These are phyloP conservation scores for Cyprinodon tularosa DNA, from an alignment of 2,113 vertebrate species.

Conservation along the genomic window DNA sequence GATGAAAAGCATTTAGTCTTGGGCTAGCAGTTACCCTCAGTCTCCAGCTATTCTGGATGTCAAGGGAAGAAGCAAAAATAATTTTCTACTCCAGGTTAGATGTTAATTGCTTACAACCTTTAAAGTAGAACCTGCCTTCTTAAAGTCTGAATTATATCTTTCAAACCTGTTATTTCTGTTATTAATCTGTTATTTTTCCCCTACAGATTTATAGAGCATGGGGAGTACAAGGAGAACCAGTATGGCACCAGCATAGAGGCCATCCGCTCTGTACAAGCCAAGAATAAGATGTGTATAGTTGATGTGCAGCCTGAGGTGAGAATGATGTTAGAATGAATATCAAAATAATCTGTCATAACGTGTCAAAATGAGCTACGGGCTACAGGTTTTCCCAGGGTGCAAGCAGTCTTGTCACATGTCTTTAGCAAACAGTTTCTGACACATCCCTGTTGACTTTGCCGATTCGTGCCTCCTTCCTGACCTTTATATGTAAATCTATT, in stretches of 20 bases:
- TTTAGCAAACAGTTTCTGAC: background rate
- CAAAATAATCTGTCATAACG: background rate
- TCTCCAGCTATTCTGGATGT: background rate
- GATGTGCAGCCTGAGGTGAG: slow-evolving; percentile 93
- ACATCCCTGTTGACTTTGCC: background rate
- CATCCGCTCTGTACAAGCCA: slow-evolving; percentile 89
- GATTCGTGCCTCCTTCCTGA: background rate
- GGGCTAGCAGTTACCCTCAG: background rate
- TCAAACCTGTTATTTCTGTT: too few species aligned
- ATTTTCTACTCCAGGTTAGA: background rate
- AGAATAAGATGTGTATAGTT: slow-evolving; percentile 93
- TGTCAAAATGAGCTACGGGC: background rate
- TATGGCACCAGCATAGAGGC: slow-evolving; percentile 96
- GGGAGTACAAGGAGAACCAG: slow-evolving; percentile 94
- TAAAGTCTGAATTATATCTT: too few species aligned
- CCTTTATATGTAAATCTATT: slow-evolving; percentile 13
- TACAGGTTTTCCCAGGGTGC: background rate
- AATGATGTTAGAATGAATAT: background rate
- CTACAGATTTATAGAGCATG: slow-evolving; percentile 91
- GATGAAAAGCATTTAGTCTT: background rate
- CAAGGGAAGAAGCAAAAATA: background rate
- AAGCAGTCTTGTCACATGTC: background rate
- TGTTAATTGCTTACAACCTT: too few species aligned
- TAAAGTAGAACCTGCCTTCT: too few species aligned
- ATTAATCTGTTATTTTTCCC: background rate